phyloP scores from a whole-genome alignment of 1,140 invertebrate species.

The Heliconius nattereri region DNA sequence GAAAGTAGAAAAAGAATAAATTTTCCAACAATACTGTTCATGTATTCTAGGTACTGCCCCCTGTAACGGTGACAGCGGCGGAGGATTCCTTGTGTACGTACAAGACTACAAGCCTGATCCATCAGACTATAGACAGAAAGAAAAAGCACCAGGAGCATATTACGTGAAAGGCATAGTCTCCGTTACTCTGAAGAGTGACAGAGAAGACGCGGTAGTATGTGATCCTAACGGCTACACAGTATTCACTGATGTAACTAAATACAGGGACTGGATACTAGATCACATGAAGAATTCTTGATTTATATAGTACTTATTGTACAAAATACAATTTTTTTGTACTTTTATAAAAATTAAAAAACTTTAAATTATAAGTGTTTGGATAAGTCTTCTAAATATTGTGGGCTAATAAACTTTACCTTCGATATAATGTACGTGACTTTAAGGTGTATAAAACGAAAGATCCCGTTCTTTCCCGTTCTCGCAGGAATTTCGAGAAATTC shows the following conservation, averaged over 20 bases:
- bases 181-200: slow-evolving; percentile 42
- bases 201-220: slow-evolving; percentile 48
- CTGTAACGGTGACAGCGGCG: slow-evolving; percentile 69
- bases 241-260: slow-evolving; percentile 58
- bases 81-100: slow-evolving; percentile 52
- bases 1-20: neutral
- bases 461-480: no score
- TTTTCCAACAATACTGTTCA: no score
- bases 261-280: slow-evolving; percentile 49
- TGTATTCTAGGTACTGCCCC: slow-evolving; percentile 52
- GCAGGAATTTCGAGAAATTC: no score
- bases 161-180: slow-evolving; percentile 60
- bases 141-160: slow-evolving; percentile 46
- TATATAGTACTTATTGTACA: neutral
- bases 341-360: no score
- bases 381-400: no score
- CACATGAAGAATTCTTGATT: slow-evolving; percentile 31
- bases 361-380: no score
- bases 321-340: no score
- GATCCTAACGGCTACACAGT: slow-evolving; percentile 57
- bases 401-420: no score
- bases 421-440: no score
- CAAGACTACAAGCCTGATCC: slow-evolving; percentile 28
- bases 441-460: no score
- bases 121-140: slow-evolving; percentile 10